phyloP scores from a whole-genome alignment of 2,113 vertebrate species.

The Trachemys scripta region DNA sequence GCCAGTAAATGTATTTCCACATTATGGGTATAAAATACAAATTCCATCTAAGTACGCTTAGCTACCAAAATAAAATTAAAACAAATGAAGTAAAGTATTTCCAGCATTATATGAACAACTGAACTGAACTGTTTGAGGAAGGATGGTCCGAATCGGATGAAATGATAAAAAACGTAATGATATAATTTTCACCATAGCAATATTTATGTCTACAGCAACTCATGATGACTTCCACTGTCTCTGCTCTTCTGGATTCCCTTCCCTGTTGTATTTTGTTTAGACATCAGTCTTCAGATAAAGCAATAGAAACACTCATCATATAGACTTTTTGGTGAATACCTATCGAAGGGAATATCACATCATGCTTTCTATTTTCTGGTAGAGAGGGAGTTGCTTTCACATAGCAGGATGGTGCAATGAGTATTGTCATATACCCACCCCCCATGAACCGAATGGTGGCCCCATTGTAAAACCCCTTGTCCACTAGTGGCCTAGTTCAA shows the following conservation, averaged over 20 bases:
- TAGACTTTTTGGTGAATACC: accelerated
- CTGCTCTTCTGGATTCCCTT: too few relatives aligned
- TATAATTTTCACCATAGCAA: neutral
- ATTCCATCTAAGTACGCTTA: accelerated
- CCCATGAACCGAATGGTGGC: neutral
- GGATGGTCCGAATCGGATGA: neutral
- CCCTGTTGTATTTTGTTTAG: neutral
- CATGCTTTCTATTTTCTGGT: neutral
- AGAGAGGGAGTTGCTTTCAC: neutral
- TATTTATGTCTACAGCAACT: neutral
- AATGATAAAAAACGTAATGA: neutral
- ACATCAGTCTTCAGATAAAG: accelerated
- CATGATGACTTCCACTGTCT: neutral
- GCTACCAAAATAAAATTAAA: neutral
- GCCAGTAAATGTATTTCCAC: accelerated
- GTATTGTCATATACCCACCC: neutral
- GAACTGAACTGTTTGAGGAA: neutral
- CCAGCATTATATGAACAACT: neutral
- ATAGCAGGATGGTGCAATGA: neutral
- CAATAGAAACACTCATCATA: neutral
- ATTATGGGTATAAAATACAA: neutral
- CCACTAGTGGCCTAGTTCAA: neutral
- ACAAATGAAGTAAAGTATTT: accelerated
- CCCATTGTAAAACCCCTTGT: neutral
- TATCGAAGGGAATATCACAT: neutral